phyloP scores from a whole-genome alignment of 2,888 invertebrate genomes.

The Pyrrhosoma nymphula region DNA sequence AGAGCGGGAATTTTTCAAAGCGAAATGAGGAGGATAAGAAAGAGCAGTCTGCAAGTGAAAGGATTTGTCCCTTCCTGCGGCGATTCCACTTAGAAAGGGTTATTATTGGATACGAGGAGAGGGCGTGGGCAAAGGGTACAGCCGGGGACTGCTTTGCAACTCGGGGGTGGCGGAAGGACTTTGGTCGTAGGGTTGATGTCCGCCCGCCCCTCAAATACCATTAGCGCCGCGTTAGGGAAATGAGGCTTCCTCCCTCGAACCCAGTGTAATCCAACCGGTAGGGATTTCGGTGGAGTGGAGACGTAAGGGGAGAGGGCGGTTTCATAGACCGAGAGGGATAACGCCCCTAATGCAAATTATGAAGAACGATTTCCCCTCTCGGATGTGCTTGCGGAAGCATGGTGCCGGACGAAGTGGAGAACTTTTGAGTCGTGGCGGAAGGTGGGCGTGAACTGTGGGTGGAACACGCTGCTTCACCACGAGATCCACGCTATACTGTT shows the following conservation, averaged over 20 bases:
- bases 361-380: constrained; percentile 50
- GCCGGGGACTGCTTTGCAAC: neutral
- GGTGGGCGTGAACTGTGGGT: neutral
- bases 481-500: too few species aligned
- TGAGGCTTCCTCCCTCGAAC: constrained; percentile 5
- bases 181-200: neutral
- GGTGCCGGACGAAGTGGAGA: too few species aligned
- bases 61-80: constrained; percentile 33
- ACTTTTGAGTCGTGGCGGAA: neutral
- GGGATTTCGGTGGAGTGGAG: neutral
- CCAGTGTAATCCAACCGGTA: neutral
- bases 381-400: neutral
- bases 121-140: neutral
- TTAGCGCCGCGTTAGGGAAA: constrained; percentile 59
- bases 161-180: neutral
- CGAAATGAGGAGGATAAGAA: neutral
- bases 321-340: neutral
- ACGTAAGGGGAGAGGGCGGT: neutral
- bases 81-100: neutral
- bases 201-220: constrained; percentile 41
- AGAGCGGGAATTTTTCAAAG: too few species aligned
- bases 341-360: constrained; percentile 43
- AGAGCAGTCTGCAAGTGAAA: neutral
- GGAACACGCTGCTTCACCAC: neutral
- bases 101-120: neutral